Base-by-base conservation (phyloP, 2,113 vertebrate species). In the Albula goreensis region DNA sequence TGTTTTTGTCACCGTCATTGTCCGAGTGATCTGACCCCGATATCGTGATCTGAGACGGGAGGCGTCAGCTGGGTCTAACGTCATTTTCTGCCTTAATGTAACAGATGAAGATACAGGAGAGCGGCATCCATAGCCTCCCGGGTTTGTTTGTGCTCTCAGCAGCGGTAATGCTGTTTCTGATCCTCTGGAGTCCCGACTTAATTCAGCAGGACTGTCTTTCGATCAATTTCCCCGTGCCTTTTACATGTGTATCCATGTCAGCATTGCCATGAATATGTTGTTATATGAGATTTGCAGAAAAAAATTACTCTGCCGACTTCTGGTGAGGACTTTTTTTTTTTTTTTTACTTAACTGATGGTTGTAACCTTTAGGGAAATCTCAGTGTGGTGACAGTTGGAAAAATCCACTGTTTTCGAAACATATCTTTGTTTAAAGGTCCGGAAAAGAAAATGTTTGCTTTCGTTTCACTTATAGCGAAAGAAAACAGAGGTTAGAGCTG, bases 301-400 rank as follows among this genome's bases (percentile, higher is more conserved):
- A 83, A 63, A 85, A 87, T 89, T 82, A 78, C 83, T 70, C 83
- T 70, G 85, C 86, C 51, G 85, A 89, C 86, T 90, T 84, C 82
- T 88, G 87, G 92, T 92, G 94, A 91, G 93, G 93, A 88, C 87
- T 95, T 96, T 96, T 93, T 95, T 95, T 96, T 96, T 93, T 95
- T 90, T 93, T 94, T 96, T 96, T 41, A 41, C 31, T 95, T 96
- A 96, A 96, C 95, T 94, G 94, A 96, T 96, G 95, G 96, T 96
- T 95, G 95, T 96, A 97, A 97, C 96, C 96, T 96, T 97, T 96
- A 95, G 96, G 94, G 94, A 95, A 96, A 96, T 96, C 93, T 96
- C 90, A 90, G 92, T 93, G 91, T 91, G 90, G 93, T 92, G 91
- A 90, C 91, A 93, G 93, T 95, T 94, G 94, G 94, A 94, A 95